Percentiles rank a stretch among this genome's conserved stretches.
Evolutionary conservation across 2,797 vertebrate genomes (phyloP).

Genomic region (Okamejei kenojei): DNA sequence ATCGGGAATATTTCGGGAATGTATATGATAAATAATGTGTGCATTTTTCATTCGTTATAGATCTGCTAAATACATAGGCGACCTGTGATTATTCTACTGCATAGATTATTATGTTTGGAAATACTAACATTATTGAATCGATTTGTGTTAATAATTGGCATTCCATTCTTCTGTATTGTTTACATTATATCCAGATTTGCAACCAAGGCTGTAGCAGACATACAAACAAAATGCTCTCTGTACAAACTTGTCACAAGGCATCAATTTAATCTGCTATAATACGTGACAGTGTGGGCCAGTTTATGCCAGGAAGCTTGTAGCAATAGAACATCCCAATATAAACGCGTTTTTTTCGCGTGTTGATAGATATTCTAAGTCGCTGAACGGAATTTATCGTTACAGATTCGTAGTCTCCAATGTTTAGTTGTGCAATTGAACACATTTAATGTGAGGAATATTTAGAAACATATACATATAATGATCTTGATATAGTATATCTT

Average conservation of each 20-base stretch:
- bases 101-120: background rate
- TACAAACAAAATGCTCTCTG: constrained; percentile 31
- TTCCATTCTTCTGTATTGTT: background rate
- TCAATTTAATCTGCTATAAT: constrained; percentile 30
- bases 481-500: background rate
- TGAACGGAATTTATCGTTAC: background rate
- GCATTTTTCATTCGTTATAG: background rate
- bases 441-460: background rate
- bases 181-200: constrained; percentile 20
- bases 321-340: background rate
- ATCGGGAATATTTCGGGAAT: too few species aligned
- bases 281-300: background rate
- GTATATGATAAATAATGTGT: background rate
- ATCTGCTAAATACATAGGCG: background rate
- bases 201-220: background rate
- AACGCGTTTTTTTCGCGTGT: background rate
- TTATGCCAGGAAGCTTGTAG: constrained; percentile 27
- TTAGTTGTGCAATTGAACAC: too few species aligned
- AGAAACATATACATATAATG: background rate
- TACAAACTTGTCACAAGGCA: constrained; percentile 30
- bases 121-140: background rate
- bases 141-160: background rate
- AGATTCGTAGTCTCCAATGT: background rate
- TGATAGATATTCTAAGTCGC: background rate
- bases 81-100: background rate